Evolutionary conservation across 2,797 vertebrate species (phyloP), one percentile per base, ranked within the genome.

Genomic region (Semaprochilodus insignis): DNA sequence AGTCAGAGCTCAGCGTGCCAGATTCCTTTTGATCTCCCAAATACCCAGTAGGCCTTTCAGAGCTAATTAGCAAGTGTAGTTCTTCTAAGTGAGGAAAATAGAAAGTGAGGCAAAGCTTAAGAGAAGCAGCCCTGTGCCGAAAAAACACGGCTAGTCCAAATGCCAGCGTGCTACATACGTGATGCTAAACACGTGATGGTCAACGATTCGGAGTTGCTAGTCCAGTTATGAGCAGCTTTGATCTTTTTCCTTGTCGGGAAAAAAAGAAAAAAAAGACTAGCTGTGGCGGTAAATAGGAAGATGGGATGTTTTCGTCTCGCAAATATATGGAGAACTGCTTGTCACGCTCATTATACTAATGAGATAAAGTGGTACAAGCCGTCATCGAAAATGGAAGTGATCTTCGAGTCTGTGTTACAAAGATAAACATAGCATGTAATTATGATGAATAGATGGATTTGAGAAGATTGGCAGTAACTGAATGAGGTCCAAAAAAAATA

Each of bases 401-500:
- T 81, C 73, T 34, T 73, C 54, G 27, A 66, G 81, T 78, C 84
- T 90, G 86, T 67, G 81, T 81, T 87, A 80, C 60, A 79, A 77
- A 88, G 86, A 88, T 85, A 88, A 87, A 86, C 83, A 85, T 60
- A 78, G 77, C 76, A 88, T 89, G 89, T 76, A 88, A 90, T 90
- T 82, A 88, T 87, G 84, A 89, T 82, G 85, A 87, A 88, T 75
- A 88, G 48, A 89, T 84, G 87, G 78, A 87, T 85, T 89, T 83
- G 81, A 89, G 86, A 15, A 90, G 89, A 89, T 82, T 89, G 88
- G 76, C 83, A 81, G 81, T 79, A 88, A 87, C 60, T 80, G 78
- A 88, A 82, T 80, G 83, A 88, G 90, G 88, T 89, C 89, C 91
- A 84, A 90, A 86, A 66, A 76, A 31, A n/a, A n/a, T n/a, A n/a